Base-by-base conservation (phyloP, 2,797 vertebrate species). In the Gymnothorax javanicus region DNA sequence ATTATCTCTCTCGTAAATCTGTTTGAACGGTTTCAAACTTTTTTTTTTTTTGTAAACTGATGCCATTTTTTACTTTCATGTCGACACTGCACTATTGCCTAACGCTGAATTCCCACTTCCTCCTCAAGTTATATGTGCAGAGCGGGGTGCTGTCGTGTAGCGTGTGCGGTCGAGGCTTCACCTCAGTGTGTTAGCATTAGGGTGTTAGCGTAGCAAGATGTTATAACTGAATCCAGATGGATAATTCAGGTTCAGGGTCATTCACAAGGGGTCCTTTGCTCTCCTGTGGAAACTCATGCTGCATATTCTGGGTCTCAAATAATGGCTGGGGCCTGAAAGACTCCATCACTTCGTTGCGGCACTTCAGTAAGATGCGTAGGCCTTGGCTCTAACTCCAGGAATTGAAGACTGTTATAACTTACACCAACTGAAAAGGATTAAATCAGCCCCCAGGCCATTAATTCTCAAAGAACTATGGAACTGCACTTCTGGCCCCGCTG, bases 1-100 rank as follows among this genome's bases (percentile, higher is more conserved):
- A 95, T 95, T 89, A 91, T 90, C 91, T 92, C 88, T 86, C 92
- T 90, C 91, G 93, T 94, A 93, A 94, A 88, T 81, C 82, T 58
- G 60, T 82, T 5, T 27, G 52, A 73, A 83, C 60, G 25, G 27
- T 23, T 83, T 86, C n/a, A 69, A 73, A 67, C 4, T 62, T 83
- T 83, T 82, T 43, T 50, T 54, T 43, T 43, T 43, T 43, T 43
- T 43, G 33, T 43, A 43, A 20, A 23, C 15, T 6, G 5, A 7
- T 6, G 33, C 8, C 69, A 27, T 15, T 33, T 79, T 77, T 77
- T 77, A 17, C 4, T 5, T 50, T 77, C 15, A 23, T 52, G 50
- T 52, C 43, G 23, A 17, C 43, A 5, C 15, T 6, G 43, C 43
- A 2, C 4, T 50, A 33, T 75, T 75, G 3, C 33, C 5, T 27